Conservation (phyloP, 2,888 invertebrate species). For the Linyphia triangularis region DNA sequence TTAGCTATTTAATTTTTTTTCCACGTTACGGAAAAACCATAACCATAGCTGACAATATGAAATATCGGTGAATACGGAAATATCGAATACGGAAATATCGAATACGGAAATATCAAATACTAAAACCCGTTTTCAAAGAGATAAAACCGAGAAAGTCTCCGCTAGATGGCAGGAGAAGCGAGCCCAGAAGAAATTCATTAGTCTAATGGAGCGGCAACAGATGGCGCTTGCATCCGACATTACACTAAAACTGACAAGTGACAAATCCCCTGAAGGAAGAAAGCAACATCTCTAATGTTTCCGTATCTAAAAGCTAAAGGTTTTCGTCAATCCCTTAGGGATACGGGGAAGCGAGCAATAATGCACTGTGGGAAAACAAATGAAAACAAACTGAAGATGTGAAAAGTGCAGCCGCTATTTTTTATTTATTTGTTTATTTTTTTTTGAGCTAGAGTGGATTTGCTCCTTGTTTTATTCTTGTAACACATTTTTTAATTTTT, state of each 20-base stretch:
- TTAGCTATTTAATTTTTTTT: too few species aligned
- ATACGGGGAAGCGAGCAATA: neutral
- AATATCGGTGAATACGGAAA: too few species aligned
- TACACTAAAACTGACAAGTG: constrained; percentile 6
- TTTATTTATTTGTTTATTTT: neutral
- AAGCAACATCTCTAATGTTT: constrained; percentile 43
- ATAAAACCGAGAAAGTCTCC: neutral
- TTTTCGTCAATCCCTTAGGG: constrained; percentile 19
- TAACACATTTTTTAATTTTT: neutral
- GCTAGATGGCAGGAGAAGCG: neutral
- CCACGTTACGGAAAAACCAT: too few species aligned
- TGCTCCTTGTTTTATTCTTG: neutral
- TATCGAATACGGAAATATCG: too few species aligned
- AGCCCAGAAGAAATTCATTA: neutral
- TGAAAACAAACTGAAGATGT: constrained; percentile 7
- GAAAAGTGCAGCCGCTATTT: too few species aligned
- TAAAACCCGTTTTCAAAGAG: too few species aligned
- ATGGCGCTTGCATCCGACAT: constrained; percentile 1
- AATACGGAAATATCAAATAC: too few species aligned
- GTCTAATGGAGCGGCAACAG: neutral
- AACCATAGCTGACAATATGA: too few species aligned
- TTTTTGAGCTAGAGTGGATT: neutral
- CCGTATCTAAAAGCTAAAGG: constrained; percentile 49
- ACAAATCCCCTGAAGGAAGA: constrained; percentile 21
- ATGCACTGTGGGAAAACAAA: constrained; percentile 51